Evolutionary conservation across 2,888 invertebrate genomes (phyloP).

Genomic region (Caenorhabditis drosophilae): DNA sequence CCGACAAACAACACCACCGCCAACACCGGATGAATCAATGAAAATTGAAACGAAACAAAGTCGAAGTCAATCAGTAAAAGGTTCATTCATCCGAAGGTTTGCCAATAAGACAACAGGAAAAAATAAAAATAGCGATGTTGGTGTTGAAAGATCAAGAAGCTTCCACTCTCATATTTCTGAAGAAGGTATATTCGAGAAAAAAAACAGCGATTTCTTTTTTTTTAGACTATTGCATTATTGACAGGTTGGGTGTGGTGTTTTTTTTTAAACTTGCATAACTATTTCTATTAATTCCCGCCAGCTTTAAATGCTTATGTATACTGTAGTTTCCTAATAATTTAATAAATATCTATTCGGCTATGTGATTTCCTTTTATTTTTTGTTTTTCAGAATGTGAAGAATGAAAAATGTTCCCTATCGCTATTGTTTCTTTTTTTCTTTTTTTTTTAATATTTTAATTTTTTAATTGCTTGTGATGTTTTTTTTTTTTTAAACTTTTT

Average conservation of each 20-base stretch:
- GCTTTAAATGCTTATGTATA: too few relatives aligned
- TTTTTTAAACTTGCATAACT: neutral
- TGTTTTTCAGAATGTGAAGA: too few relatives aligned
- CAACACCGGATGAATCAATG: slow-evolving; percentile 9
- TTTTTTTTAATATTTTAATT: too few relatives aligned
- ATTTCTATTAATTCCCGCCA: too few relatives aligned
- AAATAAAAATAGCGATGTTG: neutral
- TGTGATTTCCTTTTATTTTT: too few relatives aligned
- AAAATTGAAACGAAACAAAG: neutral
- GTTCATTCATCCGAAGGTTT: slow-evolving; percentile 43
- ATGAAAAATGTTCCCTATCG: too few relatives aligned
- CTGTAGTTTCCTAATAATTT: too few relatives aligned
- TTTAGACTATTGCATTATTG: neutral
- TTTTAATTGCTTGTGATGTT: slow-evolving; percentile 2
- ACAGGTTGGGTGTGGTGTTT: neutral
- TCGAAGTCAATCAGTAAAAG: slow-evolving; percentile 49
- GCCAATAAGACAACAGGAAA: neutral
- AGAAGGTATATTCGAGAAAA: slow-evolving; percentile 22
- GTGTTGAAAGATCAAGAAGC: slow-evolving; percentile 33
- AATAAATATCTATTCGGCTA: too few relatives aligned
- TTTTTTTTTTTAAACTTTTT: neutral
- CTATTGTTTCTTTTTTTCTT: too few relatives aligned
- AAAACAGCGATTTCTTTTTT: neutral
- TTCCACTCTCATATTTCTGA: slow-evolving; percentile 48
- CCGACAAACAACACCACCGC: slow-evolving; percentile 20